phyloP scores from a whole-genome alignment of 2,888 invertebrate species.

The Dryococelus australis region DNA sequence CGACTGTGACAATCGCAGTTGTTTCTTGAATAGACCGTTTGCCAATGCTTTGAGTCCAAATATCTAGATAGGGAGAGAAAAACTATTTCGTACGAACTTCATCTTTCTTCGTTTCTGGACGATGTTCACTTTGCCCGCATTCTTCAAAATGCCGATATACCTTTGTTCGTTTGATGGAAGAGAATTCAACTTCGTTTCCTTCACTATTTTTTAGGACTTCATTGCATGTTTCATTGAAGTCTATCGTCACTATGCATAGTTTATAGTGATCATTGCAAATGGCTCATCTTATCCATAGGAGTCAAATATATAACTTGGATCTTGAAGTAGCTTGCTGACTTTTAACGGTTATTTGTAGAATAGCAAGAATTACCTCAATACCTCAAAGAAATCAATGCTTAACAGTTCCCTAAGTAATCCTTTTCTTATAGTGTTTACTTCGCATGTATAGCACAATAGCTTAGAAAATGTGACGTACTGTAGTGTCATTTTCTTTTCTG shows the following conservation, averaged over 20 bases:
- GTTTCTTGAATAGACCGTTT: too few relatives aligned
- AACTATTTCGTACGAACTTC: too few relatives aligned
- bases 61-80: too few relatives aligned
- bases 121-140: too few relatives aligned
- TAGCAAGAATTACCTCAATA: not conserved
- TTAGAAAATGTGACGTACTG: too few relatives aligned
- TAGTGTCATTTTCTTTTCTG: too few relatives aligned
- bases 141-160: too few relatives aligned
- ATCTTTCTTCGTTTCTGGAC: too few relatives aligned
- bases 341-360: not conserved
- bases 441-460: too few relatives aligned
- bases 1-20: too few relatives aligned
- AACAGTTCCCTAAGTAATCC: not conserved
- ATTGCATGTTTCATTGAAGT: not conserved
- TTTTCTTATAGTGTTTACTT: too few relatives aligned
- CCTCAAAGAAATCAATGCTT: not conserved
- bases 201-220: not conserved
- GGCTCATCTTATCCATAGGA: not conserved
- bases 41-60: too few relatives aligned
- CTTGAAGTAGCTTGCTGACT: conserved; percentile 25
- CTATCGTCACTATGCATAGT: not conserved
- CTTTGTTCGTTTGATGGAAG: not conserved
- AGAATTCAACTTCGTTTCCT: not conserved
- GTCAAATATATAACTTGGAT: not conserved
- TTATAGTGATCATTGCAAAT: not conserved